Conservation (phyloP, 2,888 invertebrate species). For the Vanessa cardui region DNA sequence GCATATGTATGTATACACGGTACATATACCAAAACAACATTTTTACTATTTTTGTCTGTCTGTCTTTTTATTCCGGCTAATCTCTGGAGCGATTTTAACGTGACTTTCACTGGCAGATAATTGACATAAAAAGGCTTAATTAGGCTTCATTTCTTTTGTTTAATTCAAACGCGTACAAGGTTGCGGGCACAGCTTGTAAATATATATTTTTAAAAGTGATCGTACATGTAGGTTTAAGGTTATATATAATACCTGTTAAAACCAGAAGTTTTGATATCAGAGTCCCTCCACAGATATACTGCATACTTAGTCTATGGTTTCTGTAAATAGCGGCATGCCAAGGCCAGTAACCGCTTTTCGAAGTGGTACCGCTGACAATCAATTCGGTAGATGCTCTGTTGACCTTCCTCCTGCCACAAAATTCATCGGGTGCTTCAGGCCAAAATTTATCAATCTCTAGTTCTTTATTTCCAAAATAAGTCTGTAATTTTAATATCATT, state of each 20-base stretch:
- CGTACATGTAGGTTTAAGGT: not conserved
- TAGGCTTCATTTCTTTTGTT: no score
- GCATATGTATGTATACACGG: no score
- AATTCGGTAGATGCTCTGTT: slow-evolving; percentile 53
- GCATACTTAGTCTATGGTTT: slow-evolving; percentile 44
- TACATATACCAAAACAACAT: no score
- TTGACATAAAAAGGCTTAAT: no score
- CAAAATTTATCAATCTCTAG: slow-evolving; percentile 5
- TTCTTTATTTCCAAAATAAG: slow-evolving; percentile 12
- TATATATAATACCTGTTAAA: slow-evolving; percentile 53
- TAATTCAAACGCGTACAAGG: no score
- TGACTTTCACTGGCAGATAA: no score
- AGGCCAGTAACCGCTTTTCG: slow-evolving; percentile 66
- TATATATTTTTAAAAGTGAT: no score
- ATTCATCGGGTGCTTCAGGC: slow-evolving; percentile 24
- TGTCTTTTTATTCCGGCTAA: no score
- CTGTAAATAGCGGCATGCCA: slow-evolving; percentile 65
- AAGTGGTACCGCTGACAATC: slow-evolving; percentile 55
- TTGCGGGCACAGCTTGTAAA: no score
- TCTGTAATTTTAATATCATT: slow-evolving; percentile 12
- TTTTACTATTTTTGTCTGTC: no score
- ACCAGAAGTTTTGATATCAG: slow-evolving; percentile 54
- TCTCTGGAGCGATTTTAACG: no score
- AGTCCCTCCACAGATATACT: slow-evolving; percentile 65
- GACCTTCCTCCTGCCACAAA: slow-evolving; percentile 36